Conservation (phyloP, 2,113 vertebrate species). For the Aepyceros melampus region DNA sequence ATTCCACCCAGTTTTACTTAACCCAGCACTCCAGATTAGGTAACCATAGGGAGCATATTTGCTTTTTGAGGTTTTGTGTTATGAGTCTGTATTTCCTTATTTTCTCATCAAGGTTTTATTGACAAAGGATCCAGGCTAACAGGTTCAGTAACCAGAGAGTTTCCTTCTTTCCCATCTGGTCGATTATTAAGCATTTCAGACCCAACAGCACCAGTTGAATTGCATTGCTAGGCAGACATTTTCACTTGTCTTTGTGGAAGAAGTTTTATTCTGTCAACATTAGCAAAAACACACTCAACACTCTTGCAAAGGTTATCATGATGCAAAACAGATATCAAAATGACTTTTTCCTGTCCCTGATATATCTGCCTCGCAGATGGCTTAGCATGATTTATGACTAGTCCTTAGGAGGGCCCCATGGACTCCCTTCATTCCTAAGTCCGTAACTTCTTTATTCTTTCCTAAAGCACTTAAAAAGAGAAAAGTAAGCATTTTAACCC, state of each 20-base stretch:
- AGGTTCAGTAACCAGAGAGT: neutral
- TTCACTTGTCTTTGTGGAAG: conserved; percentile 30
- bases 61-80: neutral
- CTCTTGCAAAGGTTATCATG: conserved; percentile 39
- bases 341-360: conserved; percentile 30
- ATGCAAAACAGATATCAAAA: conserved; percentile 55
- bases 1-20: neutral
- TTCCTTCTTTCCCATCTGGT: neutral
- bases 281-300: conserved; percentile 51
- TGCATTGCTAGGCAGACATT: neutral
- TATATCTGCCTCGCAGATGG: conserved; percentile 39
- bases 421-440: conserved; percentile 13
- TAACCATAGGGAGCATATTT: neutral
- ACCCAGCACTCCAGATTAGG: neutral
- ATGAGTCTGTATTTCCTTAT: neutral
- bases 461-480: conserved; percentile 28
- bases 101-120: neutral
- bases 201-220: neutral
- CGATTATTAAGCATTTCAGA: neutral
- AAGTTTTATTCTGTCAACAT: conserved; percentile 44
- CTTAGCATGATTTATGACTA: conserved; percentile 48
- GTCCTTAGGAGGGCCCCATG: conserved; percentile 24
- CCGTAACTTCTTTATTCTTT: conserved; percentile 40
- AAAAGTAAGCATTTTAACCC: conserved; percentile 44
- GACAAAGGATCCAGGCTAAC: neutral